Percentiles rank a stretch among this genome's conserved stretches.
phyloP scores from a whole-genome alignment of 2,888 invertebrate species.

The Nomada ferruginata region DNA sequence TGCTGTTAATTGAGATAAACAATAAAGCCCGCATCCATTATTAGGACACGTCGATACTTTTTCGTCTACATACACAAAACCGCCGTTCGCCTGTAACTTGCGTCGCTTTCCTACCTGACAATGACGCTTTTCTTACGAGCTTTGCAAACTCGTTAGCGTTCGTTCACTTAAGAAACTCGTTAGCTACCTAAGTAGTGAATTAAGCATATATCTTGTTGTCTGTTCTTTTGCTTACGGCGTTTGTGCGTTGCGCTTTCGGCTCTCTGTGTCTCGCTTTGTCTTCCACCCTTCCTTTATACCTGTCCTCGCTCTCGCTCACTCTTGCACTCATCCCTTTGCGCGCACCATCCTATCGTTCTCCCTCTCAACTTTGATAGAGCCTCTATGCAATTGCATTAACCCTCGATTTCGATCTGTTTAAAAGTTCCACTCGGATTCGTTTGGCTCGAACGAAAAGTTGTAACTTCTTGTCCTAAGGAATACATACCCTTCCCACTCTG shows the following conservation, averaged over 20 bases:
- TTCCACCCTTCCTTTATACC: background rate
- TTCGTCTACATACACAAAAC: conserved; percentile 35
- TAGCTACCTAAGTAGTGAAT: conserved; percentile 69
- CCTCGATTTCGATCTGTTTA: conserved; percentile 52
- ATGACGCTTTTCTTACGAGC: conserved; percentile 65
- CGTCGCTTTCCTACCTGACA: conserved; percentile 35
- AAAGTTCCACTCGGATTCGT: conserved; percentile 27
- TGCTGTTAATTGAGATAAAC: background rate
- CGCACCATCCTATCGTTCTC: conserved; percentile 3
- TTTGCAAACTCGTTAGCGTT: conserved; percentile 71
- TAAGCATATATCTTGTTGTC: conserved; percentile 68
- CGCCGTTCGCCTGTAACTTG: conserved; percentile 48
- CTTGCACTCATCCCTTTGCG: background rate
- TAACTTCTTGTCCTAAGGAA: conserved; percentile 51
- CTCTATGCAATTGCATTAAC: conserved; percentile 56
- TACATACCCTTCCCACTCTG: conserved; percentile 41
- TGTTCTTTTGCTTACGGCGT: conserved; percentile 49
- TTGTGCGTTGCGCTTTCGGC: conserved; percentile 57
- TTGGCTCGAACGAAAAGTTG: conserved; percentile 44
- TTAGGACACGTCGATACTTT: background rate
- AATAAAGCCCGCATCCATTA: background rate
- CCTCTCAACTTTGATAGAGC: conserved; percentile 14
- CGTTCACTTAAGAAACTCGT: conserved; percentile 71
- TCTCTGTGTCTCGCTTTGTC: conserved; percentile 34
- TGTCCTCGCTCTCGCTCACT: conserved; percentile 16